Base-by-base conservation (phyloP, 1,140 invertebrate genomes). In the Sinella curviseta region DNA sequence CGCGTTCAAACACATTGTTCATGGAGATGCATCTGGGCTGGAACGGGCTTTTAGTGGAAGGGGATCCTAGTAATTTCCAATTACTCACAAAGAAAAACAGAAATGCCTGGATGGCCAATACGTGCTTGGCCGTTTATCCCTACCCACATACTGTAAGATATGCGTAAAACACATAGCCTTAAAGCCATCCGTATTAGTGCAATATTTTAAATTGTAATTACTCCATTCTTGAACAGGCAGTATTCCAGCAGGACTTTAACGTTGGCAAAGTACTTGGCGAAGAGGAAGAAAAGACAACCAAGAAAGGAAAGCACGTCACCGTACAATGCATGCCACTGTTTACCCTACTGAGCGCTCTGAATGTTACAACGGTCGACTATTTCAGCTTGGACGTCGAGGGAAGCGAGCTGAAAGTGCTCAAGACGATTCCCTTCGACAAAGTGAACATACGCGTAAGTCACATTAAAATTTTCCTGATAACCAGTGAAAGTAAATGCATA, bases 341-440 rank as follows among this genome's bases (percentile, higher is more conserved):
- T 39, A 86, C 88, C 24, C 86, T 89, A 70, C 84, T 90, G 33
- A 79, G 86, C 17, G 89, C 89, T 16, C 81, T 87, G 12, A 86
- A 86, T 48, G 74, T 86, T 4, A 86, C 85, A 28, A 84, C 84
- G 1, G 80, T 89, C 4, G 86, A 89, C 84, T 89, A 89, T 81
- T 87, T 89, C 24, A 88, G 88, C 82, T 84, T 88, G 12, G 88
- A 89, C 78, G 84, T 90, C 2, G 89, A 90, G 84, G 89, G 89
- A 30, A 85, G 85, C 60, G 89, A 89, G 79, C 83, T 89, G 16
- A 86, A 90, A 78, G 88, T 90, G 14, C 81, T 90, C 8, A 85
- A 87, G 83, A 89, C 88, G 0, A 88, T 90, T 77, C 89, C 89
- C 31, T 90, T 88, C 79, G 84, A 89, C 55, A 54, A 33, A 57